Percentiles rank a stretch among this genome's conserved stretches.
Conservation (phyloP, 2,113 vertebrate genomes). For the Pelusios castaneus region DNA sequence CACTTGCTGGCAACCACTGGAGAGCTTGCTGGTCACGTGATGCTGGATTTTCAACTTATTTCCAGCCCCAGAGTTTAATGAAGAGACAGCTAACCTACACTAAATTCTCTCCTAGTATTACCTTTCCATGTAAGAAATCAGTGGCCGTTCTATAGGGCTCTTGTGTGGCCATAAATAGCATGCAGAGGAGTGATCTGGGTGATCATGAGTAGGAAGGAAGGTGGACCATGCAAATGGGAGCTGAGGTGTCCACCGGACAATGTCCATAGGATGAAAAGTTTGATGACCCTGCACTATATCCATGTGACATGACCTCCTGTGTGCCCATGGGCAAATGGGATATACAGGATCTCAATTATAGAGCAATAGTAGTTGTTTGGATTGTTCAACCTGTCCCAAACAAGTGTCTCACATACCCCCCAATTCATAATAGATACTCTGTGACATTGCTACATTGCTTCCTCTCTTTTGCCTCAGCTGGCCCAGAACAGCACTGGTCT, state of each 20-base stretch:
- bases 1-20: too few species aligned
- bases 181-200: background rate
- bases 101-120: too few species aligned
- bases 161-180: too few species aligned
- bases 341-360: background rate
- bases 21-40: too few species aligned
- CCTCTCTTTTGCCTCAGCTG: background rate
- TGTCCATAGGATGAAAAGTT: background rate
- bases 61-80: too few species aligned
- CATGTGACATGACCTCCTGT: background rate
- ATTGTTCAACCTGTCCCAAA: background rate
- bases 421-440: background rate
- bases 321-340: background rate
- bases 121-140: too few species aligned
- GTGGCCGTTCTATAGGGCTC: too few species aligned
- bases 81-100: too few species aligned
- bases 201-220: background rate
- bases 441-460: background rate
- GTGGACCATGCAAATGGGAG: background rate
- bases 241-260: background rate
- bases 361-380: background rate
- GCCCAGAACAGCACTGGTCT: background rate
- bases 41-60: too few species aligned
- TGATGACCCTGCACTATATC: background rate
- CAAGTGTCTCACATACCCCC: background rate